phyloP scores from a whole-genome alignment of 2,888 invertebrate species.

The Sinohyriopsis cumingii region DNA sequence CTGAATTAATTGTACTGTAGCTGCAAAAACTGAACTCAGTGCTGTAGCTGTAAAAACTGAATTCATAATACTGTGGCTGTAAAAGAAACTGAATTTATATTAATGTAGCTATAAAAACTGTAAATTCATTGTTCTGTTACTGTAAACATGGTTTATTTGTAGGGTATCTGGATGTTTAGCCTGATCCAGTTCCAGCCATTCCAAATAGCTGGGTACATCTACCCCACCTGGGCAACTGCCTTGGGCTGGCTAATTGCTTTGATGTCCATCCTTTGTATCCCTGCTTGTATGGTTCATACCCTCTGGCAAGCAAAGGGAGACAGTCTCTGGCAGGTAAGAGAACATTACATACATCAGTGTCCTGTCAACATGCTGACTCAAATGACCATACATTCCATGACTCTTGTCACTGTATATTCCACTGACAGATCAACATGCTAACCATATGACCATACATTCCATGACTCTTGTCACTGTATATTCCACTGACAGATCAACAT shows the following conservation, averaged over 20 bases:
- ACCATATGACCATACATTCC: no score
- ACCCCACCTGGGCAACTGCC: conserved; percentile 86
- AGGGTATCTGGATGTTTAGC: conserved; percentile 91
- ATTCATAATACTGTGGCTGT: background rate
- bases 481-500: no score
- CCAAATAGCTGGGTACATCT: conserved; percentile 85
- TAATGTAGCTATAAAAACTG: no score
- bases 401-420: no score
- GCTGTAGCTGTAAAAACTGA: background rate
- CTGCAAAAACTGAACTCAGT: no score
- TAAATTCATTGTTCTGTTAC: background rate
- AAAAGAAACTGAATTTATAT: background rate
- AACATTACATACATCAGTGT: no score
- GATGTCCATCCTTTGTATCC: conserved; percentile 88
- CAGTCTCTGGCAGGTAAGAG: conserved; percentile 80
- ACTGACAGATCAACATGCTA: no score
- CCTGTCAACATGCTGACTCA: no score
- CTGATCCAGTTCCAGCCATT: conserved; percentile 90
- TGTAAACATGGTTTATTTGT: conserved; percentile 42
- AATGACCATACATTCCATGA: no score
- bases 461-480: no score
- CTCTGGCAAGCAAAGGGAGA: conserved; percentile 82
- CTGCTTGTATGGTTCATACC: conserved; percentile 81
- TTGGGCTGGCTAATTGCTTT: conserved; percentile 91
- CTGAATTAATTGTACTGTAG: no score